These are phyloP conservation scores for Trematomus loennbergii DNA, from an alignment of 2,113 vertebrate species.

Conservation along the genomic window DNA sequence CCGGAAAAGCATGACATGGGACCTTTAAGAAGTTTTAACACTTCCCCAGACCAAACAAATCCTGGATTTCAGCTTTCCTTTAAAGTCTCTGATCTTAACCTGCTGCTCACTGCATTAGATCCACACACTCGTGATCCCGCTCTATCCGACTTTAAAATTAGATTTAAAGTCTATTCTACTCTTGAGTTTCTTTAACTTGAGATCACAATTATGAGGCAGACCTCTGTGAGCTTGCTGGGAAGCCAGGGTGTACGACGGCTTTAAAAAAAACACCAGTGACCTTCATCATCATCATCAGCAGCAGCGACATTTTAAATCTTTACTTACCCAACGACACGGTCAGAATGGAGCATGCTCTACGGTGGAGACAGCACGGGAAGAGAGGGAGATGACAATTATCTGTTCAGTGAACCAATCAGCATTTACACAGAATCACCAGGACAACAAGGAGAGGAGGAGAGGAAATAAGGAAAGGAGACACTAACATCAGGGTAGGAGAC, in stretches of 20 bases:
- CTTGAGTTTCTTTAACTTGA: neutral
- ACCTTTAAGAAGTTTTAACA: neutral
- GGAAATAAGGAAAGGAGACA: neutral
- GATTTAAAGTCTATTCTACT: neutral
- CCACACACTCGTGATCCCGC: too few species aligned
- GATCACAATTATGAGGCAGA: neutral
- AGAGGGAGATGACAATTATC: conserved; percentile 79
- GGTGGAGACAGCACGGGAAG: conserved; percentile 87
- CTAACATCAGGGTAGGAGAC: conserved; percentile 20
- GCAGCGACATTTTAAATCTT: conserved; percentile 71
- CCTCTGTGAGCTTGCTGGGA: conserved; percentile 44
- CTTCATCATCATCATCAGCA: conserved; percentile 84
- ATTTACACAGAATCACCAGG: conserved; percentile 47
- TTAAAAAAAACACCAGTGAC: conserved; percentile 83
- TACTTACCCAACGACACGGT: conserved; percentile 96
- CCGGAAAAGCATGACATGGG: too few species aligned
- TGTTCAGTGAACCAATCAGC: conserved; percentile 59
- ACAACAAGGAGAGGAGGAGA: neutral
- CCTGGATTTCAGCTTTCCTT: neutral
- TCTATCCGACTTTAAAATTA: neutral
- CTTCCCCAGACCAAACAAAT: neutral
- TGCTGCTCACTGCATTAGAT: neutral
- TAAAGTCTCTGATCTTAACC: neutral
- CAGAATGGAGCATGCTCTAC: conserved; percentile 99
- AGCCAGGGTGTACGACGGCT: conserved; percentile 86